Percentiles rank a stretch among this genome's conserved stretches.
phyloP scores from a whole-genome alignment of 53 echinoderm and acorn worm genomes.

The Apostichopus leukothele region DNA sequence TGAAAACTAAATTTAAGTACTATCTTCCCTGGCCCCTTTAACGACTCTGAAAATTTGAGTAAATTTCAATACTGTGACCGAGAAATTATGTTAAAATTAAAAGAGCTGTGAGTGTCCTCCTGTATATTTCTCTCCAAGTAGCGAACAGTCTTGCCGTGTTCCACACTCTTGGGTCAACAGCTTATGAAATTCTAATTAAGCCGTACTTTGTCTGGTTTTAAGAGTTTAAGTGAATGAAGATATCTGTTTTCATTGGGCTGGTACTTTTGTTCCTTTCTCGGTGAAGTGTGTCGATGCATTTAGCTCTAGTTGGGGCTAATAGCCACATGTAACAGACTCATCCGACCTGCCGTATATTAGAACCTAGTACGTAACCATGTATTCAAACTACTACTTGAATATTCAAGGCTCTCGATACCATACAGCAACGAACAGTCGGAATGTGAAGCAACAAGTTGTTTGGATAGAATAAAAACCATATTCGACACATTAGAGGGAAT shows the following conservation, averaged over 20 bases:
- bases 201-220: conserved; percentile 9
- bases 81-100: conserved; percentile 43
- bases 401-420: no score
- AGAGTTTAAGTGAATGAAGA: conserved; percentile 40
- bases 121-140: conserved; percentile 1
- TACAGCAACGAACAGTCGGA: no score
- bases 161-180: conserved; percentile 41
- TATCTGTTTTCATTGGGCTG: conserved; percentile 17
- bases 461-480: no score
- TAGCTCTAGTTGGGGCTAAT: conserved; percentile 18
- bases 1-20: neutral
- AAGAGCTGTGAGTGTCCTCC: conserved; percentile 13
- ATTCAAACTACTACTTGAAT: no score
- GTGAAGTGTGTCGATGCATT: conserved; percentile 1
- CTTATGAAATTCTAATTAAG: conserved; percentile 51
- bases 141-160: conserved; percentile 4
- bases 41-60: conserved; percentile 15
- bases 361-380: no score
- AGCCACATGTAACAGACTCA: neutral
- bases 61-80: conserved; percentile 48
- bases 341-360: no score
- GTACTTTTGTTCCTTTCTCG: neutral
- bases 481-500: no score
- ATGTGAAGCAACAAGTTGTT: no score
- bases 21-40: neutral